A percentile compares a stretch with the other conserved stretches of the same genome.
phyloP scores from a whole-genome alignment of 2,888 invertebrate species.

The Acrobeloides nanus region DNA sequence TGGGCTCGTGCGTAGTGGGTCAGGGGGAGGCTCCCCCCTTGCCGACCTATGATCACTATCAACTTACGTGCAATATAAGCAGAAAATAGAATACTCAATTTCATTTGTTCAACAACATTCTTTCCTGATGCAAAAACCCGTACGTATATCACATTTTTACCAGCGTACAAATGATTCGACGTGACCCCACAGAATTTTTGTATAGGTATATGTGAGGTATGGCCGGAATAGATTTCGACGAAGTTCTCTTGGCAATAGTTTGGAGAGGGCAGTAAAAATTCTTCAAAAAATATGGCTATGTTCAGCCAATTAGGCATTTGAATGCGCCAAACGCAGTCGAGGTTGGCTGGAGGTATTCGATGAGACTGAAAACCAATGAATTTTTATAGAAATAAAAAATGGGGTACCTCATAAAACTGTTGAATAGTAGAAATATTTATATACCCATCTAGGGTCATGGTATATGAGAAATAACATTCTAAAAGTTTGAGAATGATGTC shows the following conservation, averaged over 20 bases:
- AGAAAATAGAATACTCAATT: conserved; percentile 20
- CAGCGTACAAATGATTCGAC: conserved; percentile 30
- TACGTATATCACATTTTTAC: conserved; percentile 26
- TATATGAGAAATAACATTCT: conserved; percentile 38
- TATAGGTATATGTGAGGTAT: conserved; percentile 20
- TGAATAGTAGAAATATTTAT: conserved; percentile 22
- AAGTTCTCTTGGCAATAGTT: conserved; percentile 50
- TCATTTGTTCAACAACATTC: conserved; percentile 12
- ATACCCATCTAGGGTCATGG: conserved; percentile 32
- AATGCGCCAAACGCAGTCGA: conserved; percentile 46
- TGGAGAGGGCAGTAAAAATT: conserved; percentile 40
- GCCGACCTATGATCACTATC: too few relatives aligned
- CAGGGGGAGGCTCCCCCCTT: too few relatives aligned
- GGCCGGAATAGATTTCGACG: conserved; percentile 46
- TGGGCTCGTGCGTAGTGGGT: too few relatives aligned
- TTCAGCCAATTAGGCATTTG: conserved; percentile 29
- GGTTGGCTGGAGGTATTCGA: conserved; percentile 1
- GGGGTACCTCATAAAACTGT: conserved; percentile 19
- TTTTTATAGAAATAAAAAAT: neutral
- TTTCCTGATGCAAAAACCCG: conserved; percentile 20
- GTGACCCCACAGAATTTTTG: conserved; percentile 31
- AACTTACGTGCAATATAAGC: conserved; percentile 22
- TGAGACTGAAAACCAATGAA: neutral
- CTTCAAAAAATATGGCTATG: conserved; percentile 39
- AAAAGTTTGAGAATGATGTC: conserved; percentile 8